phyloP scores from a whole-genome alignment of 2,113 vertebrate species.

The Pristiophorus japonicus region DNA sequence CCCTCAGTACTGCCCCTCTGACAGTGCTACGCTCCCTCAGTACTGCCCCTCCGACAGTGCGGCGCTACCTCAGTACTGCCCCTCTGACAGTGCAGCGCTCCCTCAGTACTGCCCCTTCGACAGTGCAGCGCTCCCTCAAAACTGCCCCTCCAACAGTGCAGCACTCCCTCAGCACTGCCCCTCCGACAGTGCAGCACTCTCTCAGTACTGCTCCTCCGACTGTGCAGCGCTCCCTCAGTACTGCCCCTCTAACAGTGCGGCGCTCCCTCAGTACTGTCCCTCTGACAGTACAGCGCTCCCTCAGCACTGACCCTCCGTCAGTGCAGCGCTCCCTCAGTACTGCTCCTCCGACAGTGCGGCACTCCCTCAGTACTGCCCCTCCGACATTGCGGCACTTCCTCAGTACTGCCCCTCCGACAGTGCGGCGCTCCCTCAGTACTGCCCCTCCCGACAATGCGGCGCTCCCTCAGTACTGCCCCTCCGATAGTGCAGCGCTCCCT shows the following conservation, averaged over 20 bases:
- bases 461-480: neutral
- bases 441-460: neutral
- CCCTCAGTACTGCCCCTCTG: neutral
- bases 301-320: neutral
- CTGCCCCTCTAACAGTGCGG: neutral
- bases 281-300: neutral
- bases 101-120: neutral
- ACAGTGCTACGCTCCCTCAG: neutral
- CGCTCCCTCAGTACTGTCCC: neutral
- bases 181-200: no score
- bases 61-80: neutral
- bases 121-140: neutral
- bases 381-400: neutral
- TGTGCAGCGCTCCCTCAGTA: neutral
- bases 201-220: neutral
- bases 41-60: neutral
- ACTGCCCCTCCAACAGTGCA: neutral
- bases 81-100: neutral
- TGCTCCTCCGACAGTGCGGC: neutral
- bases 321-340: no score
- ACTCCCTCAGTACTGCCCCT: neutral
- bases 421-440: neutral
- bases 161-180: neutral
- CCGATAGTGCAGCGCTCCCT: neutral
- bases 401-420: neutral